Evolutionary conservation across 1,140 invertebrate species (phyloP).

Genomic region (Drosophila setifemur): DNA sequence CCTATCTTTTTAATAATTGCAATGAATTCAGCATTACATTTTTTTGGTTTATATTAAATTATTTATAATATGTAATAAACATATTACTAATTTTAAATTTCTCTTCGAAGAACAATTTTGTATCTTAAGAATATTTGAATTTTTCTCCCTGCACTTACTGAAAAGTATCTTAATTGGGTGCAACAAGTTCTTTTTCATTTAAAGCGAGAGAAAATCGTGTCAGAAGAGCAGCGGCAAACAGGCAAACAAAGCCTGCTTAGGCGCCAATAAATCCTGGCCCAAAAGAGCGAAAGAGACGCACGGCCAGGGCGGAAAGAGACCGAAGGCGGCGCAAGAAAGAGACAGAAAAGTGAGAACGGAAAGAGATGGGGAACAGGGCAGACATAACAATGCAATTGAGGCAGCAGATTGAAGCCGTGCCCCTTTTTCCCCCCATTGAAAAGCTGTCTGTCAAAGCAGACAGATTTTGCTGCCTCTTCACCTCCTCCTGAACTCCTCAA

Average conservation of each 20-base stretch:
- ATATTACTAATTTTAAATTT: too few relatives aligned
- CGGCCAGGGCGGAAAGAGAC: neutral
- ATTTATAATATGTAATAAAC: too few relatives aligned
- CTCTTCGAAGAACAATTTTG: too few relatives aligned
- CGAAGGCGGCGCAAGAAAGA: neutral
- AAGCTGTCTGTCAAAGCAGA: slow-evolving; percentile 68
- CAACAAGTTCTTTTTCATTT: slow-evolving; percentile 39
- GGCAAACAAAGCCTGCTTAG: slow-evolving; percentile 36
- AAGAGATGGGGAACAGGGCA: neutral
- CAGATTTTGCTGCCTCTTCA: slow-evolving; percentile 27
- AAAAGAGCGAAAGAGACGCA: neutral
- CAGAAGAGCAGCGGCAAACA: slow-evolving; percentile 12
- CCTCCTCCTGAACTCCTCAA: neutral
- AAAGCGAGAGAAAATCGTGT: slow-evolving; percentile 25
- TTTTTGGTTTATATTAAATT: too few relatives aligned
- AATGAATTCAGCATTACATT: too few relatives aligned
- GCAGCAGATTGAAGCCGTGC: slow-evolving; percentile 13
- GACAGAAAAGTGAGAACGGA: neutral
- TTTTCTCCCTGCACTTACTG: too few relatives aligned
- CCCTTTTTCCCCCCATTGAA: slow-evolving; percentile 1
- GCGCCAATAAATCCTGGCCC: slow-evolving; percentile 32
- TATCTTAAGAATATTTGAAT: too few relatives aligned
- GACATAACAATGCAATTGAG: slow-evolving; percentile 51
- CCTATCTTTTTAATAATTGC: too few relatives aligned
- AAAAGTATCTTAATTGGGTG: slow-evolving; percentile 36